Base-by-base conservation (phyloP, 2,797 vertebrate genomes). In the Chaetodon trifasciatus region DNA sequence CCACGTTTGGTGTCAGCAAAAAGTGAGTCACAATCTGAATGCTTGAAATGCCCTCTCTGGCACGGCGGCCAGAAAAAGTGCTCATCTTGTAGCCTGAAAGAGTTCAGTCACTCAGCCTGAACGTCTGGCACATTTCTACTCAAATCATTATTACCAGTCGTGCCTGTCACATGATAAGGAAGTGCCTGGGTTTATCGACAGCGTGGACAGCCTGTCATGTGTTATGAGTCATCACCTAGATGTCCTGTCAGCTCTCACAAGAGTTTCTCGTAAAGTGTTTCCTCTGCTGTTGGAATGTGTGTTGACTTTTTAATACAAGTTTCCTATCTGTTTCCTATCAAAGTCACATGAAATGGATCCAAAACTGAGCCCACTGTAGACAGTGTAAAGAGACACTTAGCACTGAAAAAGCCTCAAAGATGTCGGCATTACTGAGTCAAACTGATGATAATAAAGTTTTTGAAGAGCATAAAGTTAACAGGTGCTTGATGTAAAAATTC, bases 11-110 rank as follows among this genome's bases (percentile, higher is more conserved):
- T 46, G 28, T 50, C 13, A 39, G 12, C 2, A n/a, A 49, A 71
- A 72, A 0, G 40, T 6, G 62, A 71, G 76, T 83, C 66, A 60
- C 21, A 37, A 17, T 39, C 67, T 17, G 47, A 53, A 49, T 63
- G 6, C 37, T 19, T 74, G 39, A 82, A 28, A 58, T 76, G 0
- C 13, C 56, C 60, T 24, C 12, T 64, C 28, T 55, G 52, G 46
- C 32, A n/a, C 1, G 8, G n/a, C 32, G 19, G 12, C 23, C 40
- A 56, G 2, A 44, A 2, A 35, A 16, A 19, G 23, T 39, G 16
- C 39, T 57, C 11, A 53, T 62, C 4, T 16, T 3, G 17, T 15
- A 64, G 1, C 42, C 13, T 55, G 57, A 39, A 79, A 44, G 40
- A 77, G 61, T 56, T 56, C 7, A 46, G 24, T 28, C 49, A 52